Conservation (phyloP, 2,113 vertebrate genomes). For the Xiphophorus couchianus region DNA sequence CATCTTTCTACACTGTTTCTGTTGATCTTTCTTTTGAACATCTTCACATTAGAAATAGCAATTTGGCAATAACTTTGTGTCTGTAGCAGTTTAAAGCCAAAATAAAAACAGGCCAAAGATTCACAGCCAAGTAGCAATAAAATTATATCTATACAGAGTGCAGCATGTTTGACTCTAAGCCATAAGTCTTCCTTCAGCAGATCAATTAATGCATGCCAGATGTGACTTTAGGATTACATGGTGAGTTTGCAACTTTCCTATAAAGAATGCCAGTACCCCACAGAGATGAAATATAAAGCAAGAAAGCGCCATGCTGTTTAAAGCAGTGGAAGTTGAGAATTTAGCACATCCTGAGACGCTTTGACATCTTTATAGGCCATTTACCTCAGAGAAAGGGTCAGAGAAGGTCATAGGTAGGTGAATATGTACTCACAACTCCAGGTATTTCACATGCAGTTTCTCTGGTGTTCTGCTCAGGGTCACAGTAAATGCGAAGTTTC, state of each 20-base stretch:
- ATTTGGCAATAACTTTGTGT: slow-evolving; percentile 51
- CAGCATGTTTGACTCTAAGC: slow-evolving; percentile 47
- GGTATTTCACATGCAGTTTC: slow-evolving; percentile 97
- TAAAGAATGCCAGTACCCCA: background rate
- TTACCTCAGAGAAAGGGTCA: slow-evolving; percentile 17
- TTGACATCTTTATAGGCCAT: background rate
- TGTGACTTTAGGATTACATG: slow-evolving; percentile 35
- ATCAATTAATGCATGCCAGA: slow-evolving; percentile 48
- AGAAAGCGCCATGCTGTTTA: background rate
- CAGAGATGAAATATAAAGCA: slow-evolving; percentile 18
- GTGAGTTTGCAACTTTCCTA: slow-evolving; percentile 35
- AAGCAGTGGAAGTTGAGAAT: slow-evolving; percentile 1
- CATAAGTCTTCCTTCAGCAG: slow-evolving; percentile 27
- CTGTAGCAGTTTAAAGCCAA: slow-evolving; percentile 49
- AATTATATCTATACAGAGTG: slow-evolving; percentile 30
- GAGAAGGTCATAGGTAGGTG: slow-evolving; percentile 41
- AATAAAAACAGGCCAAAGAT: slow-evolving; percentile 39
- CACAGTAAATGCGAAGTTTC: slow-evolving; percentile 96
- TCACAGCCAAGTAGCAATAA: slow-evolving; percentile 48
- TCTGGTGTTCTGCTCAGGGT: slow-evolving; percentile 93
- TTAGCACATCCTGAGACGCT: slow-evolving; percentile 20
- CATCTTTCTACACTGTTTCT: slow-evolving; percentile 32
- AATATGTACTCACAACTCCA: slow-evolving; percentile 88
- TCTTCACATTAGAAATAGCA: slow-evolving; percentile 35
- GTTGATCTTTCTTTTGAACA: slow-evolving; percentile 47